Conservation (phyloP, 2,113 vertebrate species). For the Hemiprocne comata region DNA sequence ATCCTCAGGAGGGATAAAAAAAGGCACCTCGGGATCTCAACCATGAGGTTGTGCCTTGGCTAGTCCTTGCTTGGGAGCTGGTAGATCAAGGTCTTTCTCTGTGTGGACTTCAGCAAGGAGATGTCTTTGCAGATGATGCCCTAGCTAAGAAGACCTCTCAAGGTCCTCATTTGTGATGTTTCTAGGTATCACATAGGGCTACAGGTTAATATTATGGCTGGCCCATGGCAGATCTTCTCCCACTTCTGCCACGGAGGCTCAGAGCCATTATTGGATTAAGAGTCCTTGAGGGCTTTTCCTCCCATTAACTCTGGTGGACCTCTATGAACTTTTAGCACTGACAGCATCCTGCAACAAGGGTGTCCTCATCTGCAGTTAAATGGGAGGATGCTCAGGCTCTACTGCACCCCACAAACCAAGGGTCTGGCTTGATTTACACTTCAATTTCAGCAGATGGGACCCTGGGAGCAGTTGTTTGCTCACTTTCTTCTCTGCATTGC, state of each 20-base stretch:
- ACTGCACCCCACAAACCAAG: not conserved
- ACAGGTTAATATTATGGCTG: no score
- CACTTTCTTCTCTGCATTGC: not conserved
- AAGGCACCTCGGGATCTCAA: accelerated
- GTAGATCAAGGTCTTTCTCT: not conserved
- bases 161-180: not conserved
- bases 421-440: not conserved
- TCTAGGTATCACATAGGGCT: not conserved
- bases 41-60: not conserved
- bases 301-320: not conserved
- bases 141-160: not conserved
- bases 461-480: not conserved
- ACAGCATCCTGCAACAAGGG: not conserved
- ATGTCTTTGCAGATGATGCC: not conserved
- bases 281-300: not conserved
- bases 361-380: not conserved
- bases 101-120: not conserved
- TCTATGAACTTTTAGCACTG: not conserved
- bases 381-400: not conserved
- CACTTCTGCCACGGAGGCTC: not conserved
- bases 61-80: not conserved
- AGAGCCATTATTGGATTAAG: not conserved
- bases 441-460: not conserved
- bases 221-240: not conserved
- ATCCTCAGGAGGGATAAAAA: not conserved